Conservation (phyloP, 2,888 invertebrate species). For the Ceraclea dissimilis region DNA sequence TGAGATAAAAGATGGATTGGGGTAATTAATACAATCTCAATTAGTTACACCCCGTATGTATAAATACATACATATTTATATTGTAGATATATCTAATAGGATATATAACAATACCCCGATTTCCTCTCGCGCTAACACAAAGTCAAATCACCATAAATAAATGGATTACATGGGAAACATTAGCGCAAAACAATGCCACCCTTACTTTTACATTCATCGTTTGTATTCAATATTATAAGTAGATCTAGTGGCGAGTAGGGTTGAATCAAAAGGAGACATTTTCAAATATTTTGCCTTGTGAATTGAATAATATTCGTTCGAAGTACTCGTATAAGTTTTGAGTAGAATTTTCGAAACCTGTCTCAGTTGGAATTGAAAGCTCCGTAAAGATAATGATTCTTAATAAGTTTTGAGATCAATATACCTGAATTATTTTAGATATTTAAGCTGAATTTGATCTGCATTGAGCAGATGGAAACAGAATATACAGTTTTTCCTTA, state of each 20-base stretch:
- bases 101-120: no score
- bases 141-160: slow-evolving; percentile 26
- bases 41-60: neutral
- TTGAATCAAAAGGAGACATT: neutral
- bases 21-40: neutral
- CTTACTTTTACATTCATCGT: slow-evolving; percentile 1
- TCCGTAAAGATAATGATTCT: no score
- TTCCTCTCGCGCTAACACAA: slow-evolving; percentile 14
- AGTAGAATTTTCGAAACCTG: no score
- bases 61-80: no score
- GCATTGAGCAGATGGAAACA: no score
- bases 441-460: no score
- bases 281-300: neutral
- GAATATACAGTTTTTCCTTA: no score
- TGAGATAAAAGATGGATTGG: neutral
- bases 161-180: slow-evolving; percentile 38
- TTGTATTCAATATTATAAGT: slow-evolving; percentile 14
- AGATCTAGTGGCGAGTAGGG: neutral
- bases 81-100: neutral
- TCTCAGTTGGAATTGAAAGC: no score
- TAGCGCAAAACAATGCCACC: slow-evolving; percentile 13
- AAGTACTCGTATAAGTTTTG: no score
- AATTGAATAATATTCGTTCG: neutral
- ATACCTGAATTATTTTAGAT: no score
- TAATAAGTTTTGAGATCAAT: no score